Conservation (phyloP, 2,888 invertebrate genomes). For the Odontomyia ornata region DNA sequence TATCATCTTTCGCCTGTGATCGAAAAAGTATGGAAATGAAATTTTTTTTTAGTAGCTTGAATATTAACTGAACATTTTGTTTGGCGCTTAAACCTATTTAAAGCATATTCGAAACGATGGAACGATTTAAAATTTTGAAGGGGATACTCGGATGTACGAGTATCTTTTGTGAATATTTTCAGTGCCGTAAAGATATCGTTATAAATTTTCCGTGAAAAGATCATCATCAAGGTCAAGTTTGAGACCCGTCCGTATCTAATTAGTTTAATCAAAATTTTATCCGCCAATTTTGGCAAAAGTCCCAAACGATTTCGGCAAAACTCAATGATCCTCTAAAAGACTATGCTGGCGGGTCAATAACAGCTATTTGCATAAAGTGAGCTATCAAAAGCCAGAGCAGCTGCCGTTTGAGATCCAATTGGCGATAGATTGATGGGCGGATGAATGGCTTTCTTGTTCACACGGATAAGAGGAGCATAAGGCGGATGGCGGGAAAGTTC, state of each 20-base stretch:
- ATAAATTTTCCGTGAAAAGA: not conserved
- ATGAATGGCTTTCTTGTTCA: not conserved
- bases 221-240: constrained; percentile 4
- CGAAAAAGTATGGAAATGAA: not conserved
- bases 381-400: not conserved
- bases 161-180: not conserved
- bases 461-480: too few relatives aligned
- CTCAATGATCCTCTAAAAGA: not conserved
- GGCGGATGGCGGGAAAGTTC: not conserved
- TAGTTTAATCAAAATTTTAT: not conserved
- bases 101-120: not conserved
- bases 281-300: not conserved
- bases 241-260: not conserved
- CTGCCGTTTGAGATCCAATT: not conserved
- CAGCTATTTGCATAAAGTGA: not conserved
- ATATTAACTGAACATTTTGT: not conserved
- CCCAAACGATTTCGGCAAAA: not conserved
- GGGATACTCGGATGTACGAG: not conserved
- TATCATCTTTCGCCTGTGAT: not conserved
- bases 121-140: too few relatives aligned
- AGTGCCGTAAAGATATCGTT: not conserved
- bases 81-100: not conserved
- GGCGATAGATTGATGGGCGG: not conserved
- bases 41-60: not conserved
- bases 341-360: not conserved